A percentile compares a stretch with the other conserved stretches of the same genome.
phyloP scores from a whole-genome alignment of 2,888 invertebrate species.

The Diarsia brunnea region DNA sequence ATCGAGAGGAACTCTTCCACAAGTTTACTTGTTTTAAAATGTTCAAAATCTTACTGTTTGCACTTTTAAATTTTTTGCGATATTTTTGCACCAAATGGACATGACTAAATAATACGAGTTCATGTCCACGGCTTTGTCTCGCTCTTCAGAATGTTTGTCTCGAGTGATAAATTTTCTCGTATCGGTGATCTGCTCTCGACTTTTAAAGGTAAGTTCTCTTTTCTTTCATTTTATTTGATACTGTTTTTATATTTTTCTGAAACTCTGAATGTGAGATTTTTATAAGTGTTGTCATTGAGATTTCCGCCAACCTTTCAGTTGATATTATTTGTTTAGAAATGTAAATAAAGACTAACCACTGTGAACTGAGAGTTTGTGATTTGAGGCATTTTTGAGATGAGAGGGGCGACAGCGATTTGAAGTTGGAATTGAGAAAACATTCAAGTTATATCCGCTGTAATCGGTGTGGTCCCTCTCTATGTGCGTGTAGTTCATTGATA shows the following conservation, averaged over 20 bases:
- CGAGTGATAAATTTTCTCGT: conserved; percentile 80
- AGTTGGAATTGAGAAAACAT: background rate
- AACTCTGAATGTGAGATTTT: conserved; percentile 56
- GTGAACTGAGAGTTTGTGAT: conserved; percentile 33
- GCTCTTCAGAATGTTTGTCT: conserved; percentile 80
- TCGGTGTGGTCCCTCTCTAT: conserved; percentile 43
- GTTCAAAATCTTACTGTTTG: conserved; percentile 67
- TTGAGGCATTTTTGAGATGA: conserved; percentile 39
- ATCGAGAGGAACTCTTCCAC: conserved; percentile 56
- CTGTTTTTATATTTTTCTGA: conserved; percentile 57
- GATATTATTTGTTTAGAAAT: conserved; percentile 38
- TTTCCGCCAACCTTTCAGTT: conserved; percentile 29
- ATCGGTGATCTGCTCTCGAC: conserved; percentile 72
- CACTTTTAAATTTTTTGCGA: conserved; percentile 74
- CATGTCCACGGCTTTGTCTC: conserved; percentile 81
- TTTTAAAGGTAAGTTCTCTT: conserved; percentile 83
- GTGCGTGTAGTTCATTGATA: conserved; percentile 47
- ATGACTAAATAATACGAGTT: conserved; percentile 80
- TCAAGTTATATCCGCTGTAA: background rate
- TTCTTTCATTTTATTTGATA: conserved; percentile 68
- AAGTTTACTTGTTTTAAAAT: conserved; percentile 53
- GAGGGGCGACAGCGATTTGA: conserved; percentile 48
- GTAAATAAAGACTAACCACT: conserved; percentile 45
- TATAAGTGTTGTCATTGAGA: conserved; percentile 27
- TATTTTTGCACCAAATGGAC: conserved; percentile 80